A percentile compares a stretch with the other conserved stretches of the same genome.
phyloP scores from a whole-genome alignment of 2,797 vertebrate species.

The Hemibagrus guttatus region DNA sequence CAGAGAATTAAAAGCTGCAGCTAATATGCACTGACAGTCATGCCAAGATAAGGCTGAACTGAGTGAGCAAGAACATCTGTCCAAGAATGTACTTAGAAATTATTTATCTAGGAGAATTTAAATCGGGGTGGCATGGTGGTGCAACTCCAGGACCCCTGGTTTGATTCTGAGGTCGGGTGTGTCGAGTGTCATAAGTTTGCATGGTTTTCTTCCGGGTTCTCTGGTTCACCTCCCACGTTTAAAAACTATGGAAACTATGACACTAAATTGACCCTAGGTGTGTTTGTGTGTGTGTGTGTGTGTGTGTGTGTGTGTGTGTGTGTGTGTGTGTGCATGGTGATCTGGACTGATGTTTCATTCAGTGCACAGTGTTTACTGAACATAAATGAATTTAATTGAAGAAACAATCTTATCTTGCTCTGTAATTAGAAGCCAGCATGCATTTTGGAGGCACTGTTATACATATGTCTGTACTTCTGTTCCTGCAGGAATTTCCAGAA shows the following conservation, averaged over 20 bases:
- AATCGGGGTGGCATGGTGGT: neutral
- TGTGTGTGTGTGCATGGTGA: neutral
- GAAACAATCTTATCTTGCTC: neutral
- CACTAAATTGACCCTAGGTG: neutral
- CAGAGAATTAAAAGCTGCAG: constrained; percentile 51
- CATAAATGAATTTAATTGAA: neutral
- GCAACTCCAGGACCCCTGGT: neutral
- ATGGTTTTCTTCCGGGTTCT: neutral
- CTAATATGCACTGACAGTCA: constrained; percentile 44
- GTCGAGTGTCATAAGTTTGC: neutral
- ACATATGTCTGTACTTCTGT: neutral
- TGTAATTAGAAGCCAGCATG: constrained; percentile 12
- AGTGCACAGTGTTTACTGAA: neutral
- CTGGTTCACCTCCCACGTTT: no score
- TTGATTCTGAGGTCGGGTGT: neutral
- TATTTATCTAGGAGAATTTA: constrained; percentile 32
- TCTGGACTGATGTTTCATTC: neutral
- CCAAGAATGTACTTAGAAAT: constrained; percentile 38
- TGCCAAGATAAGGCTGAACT: constrained; percentile 22
- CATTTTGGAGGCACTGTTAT: neutral
- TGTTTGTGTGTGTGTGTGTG: neutral
- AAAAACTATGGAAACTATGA: neutral
- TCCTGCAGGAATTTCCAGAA: neutral
- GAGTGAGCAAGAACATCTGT: constrained; percentile 33
- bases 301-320: neutral